phyloP scores from a whole-genome alignment of 2,113 vertebrate genomes.

The Chlorodrepanis virens region DNA sequence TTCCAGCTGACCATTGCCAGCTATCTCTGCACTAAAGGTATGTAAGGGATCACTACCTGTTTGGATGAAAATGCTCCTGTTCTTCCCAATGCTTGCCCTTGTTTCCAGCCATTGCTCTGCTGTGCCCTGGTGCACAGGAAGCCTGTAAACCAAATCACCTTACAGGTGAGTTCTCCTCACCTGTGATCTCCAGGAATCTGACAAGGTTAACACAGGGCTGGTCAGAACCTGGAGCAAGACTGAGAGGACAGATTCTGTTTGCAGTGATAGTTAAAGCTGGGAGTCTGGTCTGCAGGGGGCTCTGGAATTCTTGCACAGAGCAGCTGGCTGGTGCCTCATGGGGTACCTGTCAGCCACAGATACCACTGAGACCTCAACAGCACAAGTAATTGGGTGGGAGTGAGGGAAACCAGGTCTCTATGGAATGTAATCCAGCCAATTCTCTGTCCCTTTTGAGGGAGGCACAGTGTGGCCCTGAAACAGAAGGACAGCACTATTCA shows the following conservation, averaged over 20 bases:
- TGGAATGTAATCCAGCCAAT: not conserved
- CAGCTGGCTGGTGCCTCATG: not conserved
- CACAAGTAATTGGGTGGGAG: not conserved
- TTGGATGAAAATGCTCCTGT: not conserved
- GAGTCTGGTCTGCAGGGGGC: not conserved
- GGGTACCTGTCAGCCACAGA: not conserved
- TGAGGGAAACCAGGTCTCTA: not conserved
- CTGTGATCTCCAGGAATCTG: not conserved
- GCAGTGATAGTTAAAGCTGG: not conserved
- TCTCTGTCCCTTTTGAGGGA: not conserved
- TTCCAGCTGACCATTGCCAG: not conserved
- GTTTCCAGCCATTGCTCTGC: not conserved
- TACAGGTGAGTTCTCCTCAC: not conserved
- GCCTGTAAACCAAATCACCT: not conserved
- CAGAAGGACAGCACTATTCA: not conserved
- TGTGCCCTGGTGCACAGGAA: not conserved
- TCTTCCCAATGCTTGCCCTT: not conserved
- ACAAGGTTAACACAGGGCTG: not conserved
- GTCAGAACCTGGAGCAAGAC: not conserved
- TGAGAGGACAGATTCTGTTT: not conserved
- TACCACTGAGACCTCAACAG: fast-evolving
- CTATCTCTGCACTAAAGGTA: not conserved
- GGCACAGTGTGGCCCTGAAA: not conserved
- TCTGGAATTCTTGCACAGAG: not conserved
- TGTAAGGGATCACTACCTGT: not conserved